Percentiles rank a stretch among this genome's conserved stretches.
Evolutionary conservation across 1,140 invertebrate species (phyloP).

Genomic region (Ceratina calcarata): DNA sequence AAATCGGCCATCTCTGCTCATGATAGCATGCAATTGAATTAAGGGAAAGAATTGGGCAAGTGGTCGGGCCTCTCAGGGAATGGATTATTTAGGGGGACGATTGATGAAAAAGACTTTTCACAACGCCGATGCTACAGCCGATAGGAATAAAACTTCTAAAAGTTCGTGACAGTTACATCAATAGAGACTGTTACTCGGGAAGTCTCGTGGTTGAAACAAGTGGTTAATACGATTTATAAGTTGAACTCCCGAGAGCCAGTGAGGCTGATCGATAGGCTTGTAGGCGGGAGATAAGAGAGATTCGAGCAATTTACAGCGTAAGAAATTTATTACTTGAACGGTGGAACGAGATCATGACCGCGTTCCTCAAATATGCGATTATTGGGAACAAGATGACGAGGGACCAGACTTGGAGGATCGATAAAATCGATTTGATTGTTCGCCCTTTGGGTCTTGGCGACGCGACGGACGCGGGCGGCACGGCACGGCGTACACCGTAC

Average conservation of each 20-base stretch:
- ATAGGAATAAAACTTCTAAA: too few species aligned
- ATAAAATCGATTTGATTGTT: slow-evolving; percentile 9
- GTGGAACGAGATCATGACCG: not conserved
- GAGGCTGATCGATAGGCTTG: slow-evolving; percentile 54
- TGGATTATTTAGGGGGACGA: not conserved
- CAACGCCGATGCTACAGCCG: too few species aligned
- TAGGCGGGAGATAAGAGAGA: slow-evolving; percentile 34
- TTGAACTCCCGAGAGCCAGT: slow-evolving; percentile 14
- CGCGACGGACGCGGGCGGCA: not conserved
- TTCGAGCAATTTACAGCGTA: slow-evolving; percentile 12
- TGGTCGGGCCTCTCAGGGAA: not conserved
- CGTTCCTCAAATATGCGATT: slow-evolving; percentile 7
- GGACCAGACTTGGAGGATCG: not conserved
- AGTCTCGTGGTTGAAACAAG: slow-evolving; percentile 35
- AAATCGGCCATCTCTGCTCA: not conserved
- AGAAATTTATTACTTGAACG: not conserved
- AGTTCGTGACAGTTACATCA: too few species aligned
- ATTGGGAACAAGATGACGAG: not conserved
- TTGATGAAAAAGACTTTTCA: too few species aligned
- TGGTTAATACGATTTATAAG: slow-evolving; percentile 38
- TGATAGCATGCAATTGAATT: not conserved
- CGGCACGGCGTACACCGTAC: too few species aligned
- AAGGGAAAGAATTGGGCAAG: not conserved
- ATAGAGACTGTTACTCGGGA: too few species aligned
- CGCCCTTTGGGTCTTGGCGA: too few species aligned